Evolutionary conservation across 1,140 invertebrate species (phyloP).

Genomic region (Acyrthosiphon pisum): DNA sequence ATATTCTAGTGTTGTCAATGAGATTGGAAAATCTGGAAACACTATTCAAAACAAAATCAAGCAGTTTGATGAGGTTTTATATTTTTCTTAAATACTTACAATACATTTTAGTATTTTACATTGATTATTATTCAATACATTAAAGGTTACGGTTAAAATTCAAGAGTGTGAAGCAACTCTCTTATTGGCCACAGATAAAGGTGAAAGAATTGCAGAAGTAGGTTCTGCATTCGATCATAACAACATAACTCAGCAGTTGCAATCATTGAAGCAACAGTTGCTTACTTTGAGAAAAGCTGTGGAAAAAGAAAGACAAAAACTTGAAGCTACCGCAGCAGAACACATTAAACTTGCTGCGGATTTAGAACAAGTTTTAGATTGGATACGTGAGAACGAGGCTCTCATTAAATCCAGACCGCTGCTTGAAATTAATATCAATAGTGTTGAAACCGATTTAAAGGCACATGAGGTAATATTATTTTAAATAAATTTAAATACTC

Average conservation of each 20-base stretch:
- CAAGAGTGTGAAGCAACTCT: constrained; percentile 88
- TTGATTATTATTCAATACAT: not conserved
- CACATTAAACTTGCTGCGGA: constrained; percentile 82
- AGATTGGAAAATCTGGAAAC: constrained; percentile 81
- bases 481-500: not conserved
- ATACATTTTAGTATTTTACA: not conserved
- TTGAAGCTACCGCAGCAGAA: constrained; percentile 85
- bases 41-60: constrained; percentile 87
- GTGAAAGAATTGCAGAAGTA: constrained; percentile 88
- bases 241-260: constrained; percentile 84
- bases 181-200: constrained; percentile 86
- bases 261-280: constrained; percentile 84
- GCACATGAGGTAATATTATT: constrained; percentile 72
- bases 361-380: constrained; percentile 81
- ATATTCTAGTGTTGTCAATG: constrained; percentile 83
- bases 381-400: constrained; percentile 84
- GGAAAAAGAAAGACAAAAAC: constrained; percentile 83
- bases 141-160: constrained; percentile 75
- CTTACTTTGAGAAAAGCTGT: constrained; percentile 69
- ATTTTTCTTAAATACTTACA: constrained; percentile 21
- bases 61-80: constrained; percentile 77
- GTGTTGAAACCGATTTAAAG: constrained; percentile 80
- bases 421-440: constrained; percentile 77
- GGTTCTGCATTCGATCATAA: constrained; percentile 85
- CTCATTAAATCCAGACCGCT: constrained; percentile 82